A percentile compares a stretch with the other conserved stretches of the same genome.
Conservation (phyloP, 2,113 vertebrate genomes). For the Suncus etruscus region DNA sequence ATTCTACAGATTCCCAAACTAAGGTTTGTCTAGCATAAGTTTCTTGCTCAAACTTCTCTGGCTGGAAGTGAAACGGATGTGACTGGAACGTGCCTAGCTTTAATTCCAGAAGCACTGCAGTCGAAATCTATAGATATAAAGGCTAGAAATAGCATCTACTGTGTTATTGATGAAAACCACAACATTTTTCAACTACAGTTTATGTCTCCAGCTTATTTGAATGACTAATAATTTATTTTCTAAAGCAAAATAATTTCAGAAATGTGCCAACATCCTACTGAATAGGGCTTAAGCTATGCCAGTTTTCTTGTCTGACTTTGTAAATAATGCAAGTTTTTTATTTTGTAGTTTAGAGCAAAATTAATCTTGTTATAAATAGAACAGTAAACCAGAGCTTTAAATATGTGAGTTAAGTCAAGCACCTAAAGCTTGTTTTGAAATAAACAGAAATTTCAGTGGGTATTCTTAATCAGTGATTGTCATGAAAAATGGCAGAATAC, state of each 20-base stretch:
- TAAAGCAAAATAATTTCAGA: too few relatives aligned
- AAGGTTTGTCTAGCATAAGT: background rate
- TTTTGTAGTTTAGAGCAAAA: slow-evolving; percentile 46
- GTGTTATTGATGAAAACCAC: background rate
- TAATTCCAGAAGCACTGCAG: background rate
- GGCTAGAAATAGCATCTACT: background rate
- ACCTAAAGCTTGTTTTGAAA: slow-evolving; percentile 37
- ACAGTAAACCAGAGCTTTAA: slow-evolving; percentile 43
- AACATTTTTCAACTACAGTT: background rate
- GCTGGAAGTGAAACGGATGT: background rate
- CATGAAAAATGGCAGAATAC: slow-evolving; percentile 3
- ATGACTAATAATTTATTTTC: slow-evolving; percentile 21
- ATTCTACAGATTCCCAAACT: background rate
- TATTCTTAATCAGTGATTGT: slow-evolving; percentile 18
- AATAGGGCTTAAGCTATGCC: background rate
- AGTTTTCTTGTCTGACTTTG: background rate
- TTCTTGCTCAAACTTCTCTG: background rate
- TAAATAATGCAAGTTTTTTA: slow-evolving; percentile 39
- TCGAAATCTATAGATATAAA: background rate
- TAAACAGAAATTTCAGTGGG: slow-evolving; percentile 26
- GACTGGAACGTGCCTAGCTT: background rate
- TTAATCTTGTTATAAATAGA: slow-evolving; percentile 60
- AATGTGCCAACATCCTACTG: background rate
- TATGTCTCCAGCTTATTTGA: slow-evolving; percentile 13
- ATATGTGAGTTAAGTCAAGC: slow-evolving; percentile 55